Evolutionary conservation across 2,888 invertebrate genomes (phyloP).

Genomic region (Eudemis profundana): DNA sequence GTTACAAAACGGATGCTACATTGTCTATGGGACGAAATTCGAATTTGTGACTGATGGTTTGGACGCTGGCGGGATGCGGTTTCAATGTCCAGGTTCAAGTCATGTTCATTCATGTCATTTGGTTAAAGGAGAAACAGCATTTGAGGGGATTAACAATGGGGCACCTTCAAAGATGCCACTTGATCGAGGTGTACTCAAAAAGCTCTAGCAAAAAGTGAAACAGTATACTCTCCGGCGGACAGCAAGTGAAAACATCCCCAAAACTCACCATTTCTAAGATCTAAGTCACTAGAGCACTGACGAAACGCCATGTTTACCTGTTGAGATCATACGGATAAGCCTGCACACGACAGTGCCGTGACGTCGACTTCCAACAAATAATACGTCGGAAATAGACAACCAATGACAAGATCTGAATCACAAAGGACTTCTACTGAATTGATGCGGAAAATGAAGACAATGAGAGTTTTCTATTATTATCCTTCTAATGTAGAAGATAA

Average conservation of each 20-base stretch:
- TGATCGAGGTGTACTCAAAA: background rate
- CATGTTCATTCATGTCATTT: too few species aligned
- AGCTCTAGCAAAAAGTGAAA: background rate
- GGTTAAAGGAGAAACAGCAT: too few species aligned
- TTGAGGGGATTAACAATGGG: too few species aligned
- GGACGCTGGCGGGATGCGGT: background rate
- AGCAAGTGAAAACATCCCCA: background rate
- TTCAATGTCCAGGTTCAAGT: background rate
- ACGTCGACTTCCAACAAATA: conserved; percentile 22
- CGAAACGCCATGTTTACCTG: conserved; percentile 8
- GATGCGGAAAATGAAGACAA: conserved; percentile 18
- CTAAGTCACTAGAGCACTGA: background rate
- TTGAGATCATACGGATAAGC: conserved; percentile 30
- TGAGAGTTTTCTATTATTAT: background rate
- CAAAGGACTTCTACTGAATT: conserved; percentile 24
- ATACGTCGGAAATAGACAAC: conserved; percentile 26
- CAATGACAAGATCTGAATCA: conserved; percentile 21
- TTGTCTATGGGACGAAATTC: conserved; percentile 30
- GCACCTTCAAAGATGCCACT: too few species aligned
- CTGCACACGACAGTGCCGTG: background rate
- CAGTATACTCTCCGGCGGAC: background rate
- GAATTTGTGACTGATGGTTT: conserved; percentile 7
- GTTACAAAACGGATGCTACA: conserved; percentile 34
- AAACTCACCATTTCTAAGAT: background rate
- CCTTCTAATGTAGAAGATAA: background rate